These are phyloP conservation scores for Rhinopomastus cyanomelas DNA, from an alignment of 2,113 vertebrate genomes.

Conservation along the genomic window DNA sequence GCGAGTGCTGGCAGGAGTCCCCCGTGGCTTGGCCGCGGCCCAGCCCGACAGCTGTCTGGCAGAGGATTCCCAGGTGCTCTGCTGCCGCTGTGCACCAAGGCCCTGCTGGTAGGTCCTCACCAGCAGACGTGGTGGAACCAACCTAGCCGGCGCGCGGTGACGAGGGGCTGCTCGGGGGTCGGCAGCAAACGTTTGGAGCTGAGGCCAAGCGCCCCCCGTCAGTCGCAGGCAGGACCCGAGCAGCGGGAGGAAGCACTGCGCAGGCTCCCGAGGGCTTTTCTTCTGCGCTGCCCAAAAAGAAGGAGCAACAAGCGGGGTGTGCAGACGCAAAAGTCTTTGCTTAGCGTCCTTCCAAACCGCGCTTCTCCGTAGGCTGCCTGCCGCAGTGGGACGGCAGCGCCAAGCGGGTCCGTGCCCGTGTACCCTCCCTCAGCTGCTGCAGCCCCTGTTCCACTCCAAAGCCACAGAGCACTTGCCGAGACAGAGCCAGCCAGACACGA, in stretches of 20 bases:
- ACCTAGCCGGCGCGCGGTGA: not conserved
- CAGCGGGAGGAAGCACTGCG: rapidly evolving
- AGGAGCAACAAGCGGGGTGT: not conserved
- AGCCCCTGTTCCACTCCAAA: not conserved
- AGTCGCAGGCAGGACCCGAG: not conserved
- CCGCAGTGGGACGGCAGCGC: not conserved
- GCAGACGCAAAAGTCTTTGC: not conserved
- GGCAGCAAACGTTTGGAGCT: not conserved
- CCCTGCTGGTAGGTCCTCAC: conserved; percentile 16
- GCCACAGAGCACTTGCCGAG: not conserved
- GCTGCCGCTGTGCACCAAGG: not conserved
- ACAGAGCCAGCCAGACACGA: not conserved
- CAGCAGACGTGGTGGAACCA: conserved; percentile 16
- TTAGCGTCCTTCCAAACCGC: not conserved
- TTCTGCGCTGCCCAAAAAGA: not conserved
- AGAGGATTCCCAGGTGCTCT: not conserved
- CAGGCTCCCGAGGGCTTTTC: not conserved
- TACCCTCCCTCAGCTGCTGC: not conserved
- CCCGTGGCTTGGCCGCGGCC: conserved; percentile 10
- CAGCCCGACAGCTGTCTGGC: not conserved
- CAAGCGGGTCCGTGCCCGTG: not conserved
- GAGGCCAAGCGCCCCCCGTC: not conserved
- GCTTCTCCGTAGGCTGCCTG: not conserved
- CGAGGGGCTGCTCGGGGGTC: not conserved
- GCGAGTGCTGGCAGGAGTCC: conserved; percentile 20